Percentiles rank a stretch among this genome's conserved stretches.
phyloP scores from a whole-genome alignment of 2,113 vertebrate species.

The Muscicapa adusta region DNA sequence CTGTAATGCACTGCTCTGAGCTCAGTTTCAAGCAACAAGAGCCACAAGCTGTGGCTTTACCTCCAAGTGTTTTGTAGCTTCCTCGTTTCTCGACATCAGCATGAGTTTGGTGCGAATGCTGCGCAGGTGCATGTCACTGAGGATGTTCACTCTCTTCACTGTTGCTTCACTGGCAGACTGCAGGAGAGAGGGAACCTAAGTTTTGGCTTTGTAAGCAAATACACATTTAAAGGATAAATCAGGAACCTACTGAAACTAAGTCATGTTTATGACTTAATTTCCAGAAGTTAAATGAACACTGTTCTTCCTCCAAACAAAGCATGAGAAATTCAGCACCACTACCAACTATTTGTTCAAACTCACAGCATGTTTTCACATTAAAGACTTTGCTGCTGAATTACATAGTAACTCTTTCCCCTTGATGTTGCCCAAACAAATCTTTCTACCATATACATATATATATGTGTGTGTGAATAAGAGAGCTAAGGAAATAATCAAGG shows the following conservation, averaged over 20 bases:
- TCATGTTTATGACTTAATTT: background rate
- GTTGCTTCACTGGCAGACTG: conserved; percentile 83
- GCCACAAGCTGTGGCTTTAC: conserved; percentile 58
- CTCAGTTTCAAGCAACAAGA: background rate
- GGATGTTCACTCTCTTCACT: conserved; percentile 82
- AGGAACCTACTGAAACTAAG: background rate
- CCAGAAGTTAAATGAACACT: background rate
- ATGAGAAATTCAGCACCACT: background rate
- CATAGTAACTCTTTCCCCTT: background rate
- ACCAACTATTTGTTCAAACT: background rate
- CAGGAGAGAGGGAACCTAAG: background rate
- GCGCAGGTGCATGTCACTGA: conserved; percentile 85
- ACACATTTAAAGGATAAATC: background rate
- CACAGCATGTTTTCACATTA: background rate
- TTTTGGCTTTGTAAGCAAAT: background rate
- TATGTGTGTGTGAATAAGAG: background rate
- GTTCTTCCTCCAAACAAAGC: background rate
- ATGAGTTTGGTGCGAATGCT: conserved; percentile 84
- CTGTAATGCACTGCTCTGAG: background rate
- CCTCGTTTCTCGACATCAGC: conserved; percentile 84
- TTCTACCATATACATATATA: background rate
- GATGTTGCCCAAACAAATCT: background rate
- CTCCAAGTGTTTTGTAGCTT: conserved; percentile 84
- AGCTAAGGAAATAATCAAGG: background rate
- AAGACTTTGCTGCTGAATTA: background rate